Evolutionary conservation across 2,113 vertebrate genomes (phyloP), one percentile per base, ranked within the genome.

Genomic region (Centrocercus urophasianus): DNA sequence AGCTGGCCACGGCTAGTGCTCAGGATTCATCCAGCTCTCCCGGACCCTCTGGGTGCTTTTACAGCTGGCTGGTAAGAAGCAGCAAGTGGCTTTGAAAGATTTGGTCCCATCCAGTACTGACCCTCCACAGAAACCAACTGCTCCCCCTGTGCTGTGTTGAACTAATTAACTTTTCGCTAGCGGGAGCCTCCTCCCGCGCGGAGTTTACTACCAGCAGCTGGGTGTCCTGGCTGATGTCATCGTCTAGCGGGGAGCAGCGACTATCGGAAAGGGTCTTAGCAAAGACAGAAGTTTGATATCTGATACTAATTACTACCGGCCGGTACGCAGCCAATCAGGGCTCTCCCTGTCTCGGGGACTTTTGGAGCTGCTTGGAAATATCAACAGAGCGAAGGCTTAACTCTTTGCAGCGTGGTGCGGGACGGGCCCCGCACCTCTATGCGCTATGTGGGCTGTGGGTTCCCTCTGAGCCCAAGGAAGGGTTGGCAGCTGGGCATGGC

Each of bases 41-140:
- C 36, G 76, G 78, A 61, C 95, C 64, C 92, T 94, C 93, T 14
- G 94, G 94, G 90, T 42, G 86, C 95, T 90, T 95, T 96, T 75
- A 82, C 89, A 64, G 96, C 63, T 11, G 95, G 84, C 90, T 21
- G 85, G 87, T 72, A 92, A 88, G 92, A 74, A 93, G 96, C 96
- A 93, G 97, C 95, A 93, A 85, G 95, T 36, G 90, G 56, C 97
- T 97, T 92, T 61, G 93, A 66, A 93, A 96, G 93, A 80, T 97
- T 98, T 98, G 98, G 98, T 98, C 98, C 98, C 98, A 98, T 98
- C 96, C 95, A 98, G 97, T 97, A 96, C 91, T 98, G 98, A 96
- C 97, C 97, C 97, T 98, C 97, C 97, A 95, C 97, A 83, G 93
- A 97, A 97, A 97, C 98, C 95, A 76, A 98, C 97, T 97, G 98